A percentile compares a stretch with the other conserved stretches of the same genome.
These are phyloP conservation scores for Circaetus cinerascens DNA, from an alignment of 2,113 vertebrate genomes.

Conservation along the genomic window DNA sequence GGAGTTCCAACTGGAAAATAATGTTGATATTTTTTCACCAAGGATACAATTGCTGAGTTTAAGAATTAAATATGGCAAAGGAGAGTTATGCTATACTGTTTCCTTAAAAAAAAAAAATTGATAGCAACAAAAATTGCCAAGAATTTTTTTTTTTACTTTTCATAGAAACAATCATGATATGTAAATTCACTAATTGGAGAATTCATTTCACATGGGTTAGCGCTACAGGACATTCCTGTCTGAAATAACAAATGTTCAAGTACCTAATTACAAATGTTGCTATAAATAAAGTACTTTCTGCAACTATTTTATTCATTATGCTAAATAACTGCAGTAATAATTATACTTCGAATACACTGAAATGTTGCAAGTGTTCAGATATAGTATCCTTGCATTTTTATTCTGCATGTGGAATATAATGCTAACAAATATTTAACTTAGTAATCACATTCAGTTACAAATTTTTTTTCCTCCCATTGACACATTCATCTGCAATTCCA, in stretches of 20 bases:
- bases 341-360: conserved; percentile 14
- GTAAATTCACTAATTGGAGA: conserved; percentile 9
- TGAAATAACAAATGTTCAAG: conserved; percentile 45
- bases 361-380: background rate
- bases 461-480: background rate
- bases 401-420: background rate
- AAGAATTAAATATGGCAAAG: background rate
- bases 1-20: background rate
- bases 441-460: background rate
- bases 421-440: conserved; percentile 16
- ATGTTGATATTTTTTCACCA: background rate
- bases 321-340: conserved; percentile 22
- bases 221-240: conserved; percentile 37
- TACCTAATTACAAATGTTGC: conserved; percentile 43
- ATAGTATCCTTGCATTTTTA: background rate
- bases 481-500: background rate
- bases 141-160: background rate
- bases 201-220: background rate
- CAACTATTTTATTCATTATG: conserved; percentile 43
- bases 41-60: background rate
- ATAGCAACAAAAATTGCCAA: background rate
- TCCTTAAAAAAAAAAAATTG: background rate
- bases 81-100: background rate
- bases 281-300: conserved; percentile 53
- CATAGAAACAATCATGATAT: background rate